Evolutionary conservation across 2,797 vertebrate genomes (phyloP).

Genomic region (Anabacerthia variegaticeps): DNA sequence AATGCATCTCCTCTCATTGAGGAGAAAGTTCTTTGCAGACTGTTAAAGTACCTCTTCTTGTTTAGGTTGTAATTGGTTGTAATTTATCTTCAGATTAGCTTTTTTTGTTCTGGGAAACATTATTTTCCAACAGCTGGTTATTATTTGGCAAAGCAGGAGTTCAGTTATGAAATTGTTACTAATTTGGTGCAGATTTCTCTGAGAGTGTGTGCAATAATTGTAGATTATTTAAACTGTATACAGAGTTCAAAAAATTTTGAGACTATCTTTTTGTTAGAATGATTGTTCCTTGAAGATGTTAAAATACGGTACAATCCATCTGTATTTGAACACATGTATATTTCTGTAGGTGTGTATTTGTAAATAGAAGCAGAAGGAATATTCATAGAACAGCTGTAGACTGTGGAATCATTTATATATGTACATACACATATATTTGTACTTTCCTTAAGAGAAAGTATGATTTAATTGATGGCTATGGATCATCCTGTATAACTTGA

Average conservation of each 20-base stretch:
- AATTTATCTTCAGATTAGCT: background rate
- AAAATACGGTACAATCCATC: background rate
- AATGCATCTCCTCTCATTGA: background rate
- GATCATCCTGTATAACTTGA: background rate
- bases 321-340: background rate
- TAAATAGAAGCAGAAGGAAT: background rate
- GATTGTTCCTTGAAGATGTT: background rate
- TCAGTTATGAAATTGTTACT: constrained; percentile 13
- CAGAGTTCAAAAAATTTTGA: background rate
- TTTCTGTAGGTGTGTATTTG: background rate
- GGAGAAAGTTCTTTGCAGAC: background rate
- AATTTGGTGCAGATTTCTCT: background rate
- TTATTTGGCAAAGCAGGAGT: background rate
- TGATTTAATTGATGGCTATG: background rate
- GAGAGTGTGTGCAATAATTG: background rate
- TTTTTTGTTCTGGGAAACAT: background rate
- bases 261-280: background rate
- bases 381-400: background rate
- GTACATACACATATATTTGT: background rate
- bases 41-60: background rate
- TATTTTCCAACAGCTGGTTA: background rate
- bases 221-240: background rate
- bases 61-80: background rate
- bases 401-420: background rate
- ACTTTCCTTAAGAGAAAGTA: background rate